Base-by-base conservation (phyloP, 2,113 vertebrate species). In the Motacilla alba region DNA sequence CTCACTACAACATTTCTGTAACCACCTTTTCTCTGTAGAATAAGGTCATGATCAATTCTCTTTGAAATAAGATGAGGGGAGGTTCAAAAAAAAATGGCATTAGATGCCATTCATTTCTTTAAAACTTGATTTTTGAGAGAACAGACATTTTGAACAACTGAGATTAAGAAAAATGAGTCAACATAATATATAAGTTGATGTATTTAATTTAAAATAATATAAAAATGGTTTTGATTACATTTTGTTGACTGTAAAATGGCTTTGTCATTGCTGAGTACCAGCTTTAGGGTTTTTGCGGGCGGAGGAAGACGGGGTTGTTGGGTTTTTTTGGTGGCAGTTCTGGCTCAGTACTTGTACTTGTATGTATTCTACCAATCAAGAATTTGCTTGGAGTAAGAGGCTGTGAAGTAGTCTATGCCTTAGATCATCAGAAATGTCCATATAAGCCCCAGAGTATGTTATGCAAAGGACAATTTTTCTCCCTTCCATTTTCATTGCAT, bases 301-400 rank as follows among this genome's bases (percentile, higher is more conserved):
- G 26, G 7, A 9, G 7, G 2, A 6, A 4, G 6, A 8, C 0
- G 0, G 6, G 6, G 2, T 22, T 53, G 11, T 86, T 55, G 22
- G 4, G 0, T 2, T 19, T 47, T 56, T 60, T 69, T 55, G 28
- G 8, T 81, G 43, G 33, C n/a, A 33, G 3, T 74, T 90, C 60
- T 91, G 52, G 12, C 52, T 81, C 11, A 7, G 10, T 77, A 49
- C 9, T 72, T 16, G 13, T 70, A 49, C 9, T 67, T 14, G 8
- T 21, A 11, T 58, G 23, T 56, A 10, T n/a, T 67, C 43, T 82
- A 9, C 28, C 26, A 50, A 6, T 55, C 5, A 41, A 33, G 43
- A 53, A 3, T 30, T 74, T 83, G 4, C 55, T 37, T 87, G 46
- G 44, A 82, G 35, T 23, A 2, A 2, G 11, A 41, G 14, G 73